These are phyloP conservation scores for Caligus rogercresseyi DNA, from an alignment of 1,140 invertebrate genomes.

Conservation along the genomic window DNA sequence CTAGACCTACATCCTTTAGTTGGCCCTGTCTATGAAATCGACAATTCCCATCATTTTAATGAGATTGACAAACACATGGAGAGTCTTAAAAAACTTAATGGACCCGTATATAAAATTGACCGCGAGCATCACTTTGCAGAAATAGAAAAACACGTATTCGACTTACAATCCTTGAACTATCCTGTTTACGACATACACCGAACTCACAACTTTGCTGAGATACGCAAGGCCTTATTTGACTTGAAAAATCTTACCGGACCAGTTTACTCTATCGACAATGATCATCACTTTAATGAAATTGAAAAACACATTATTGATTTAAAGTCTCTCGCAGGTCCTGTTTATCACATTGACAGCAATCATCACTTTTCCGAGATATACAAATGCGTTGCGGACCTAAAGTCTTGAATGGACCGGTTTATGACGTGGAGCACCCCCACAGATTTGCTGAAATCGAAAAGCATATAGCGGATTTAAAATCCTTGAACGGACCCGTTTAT, in stretches of 20 bases:
- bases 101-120: constrained; percentile 17
- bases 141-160: constrained; percentile 11
- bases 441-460: constrained; percentile 15
- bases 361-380: constrained; percentile 14
- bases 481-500: constrained; percentile 11
- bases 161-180: constrained; percentile 4
- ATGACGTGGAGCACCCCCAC: constrained; percentile 13
- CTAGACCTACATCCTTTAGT: background rate
- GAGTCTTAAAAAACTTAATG: constrained; percentile 10
- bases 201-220: constrained; percentile 6
- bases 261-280: background rate
- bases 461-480: constrained; percentile 9
- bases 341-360: constrained; percentile 8
- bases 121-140: constrained; percentile 5
- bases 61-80: constrained; percentile 15
- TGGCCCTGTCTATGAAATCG: constrained; percentile 14
- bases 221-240: background rate
- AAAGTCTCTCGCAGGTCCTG: constrained; percentile 8
- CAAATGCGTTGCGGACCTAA: background rate
- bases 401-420: constrained; percentile 16
- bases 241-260: background rate
- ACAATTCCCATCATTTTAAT: constrained; percentile 10
- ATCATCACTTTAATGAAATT: constrained; percentile 13
- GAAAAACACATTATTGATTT: constrained; percentile 9
- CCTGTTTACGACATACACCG: constrained; percentile 15